Evolutionary conservation across 2,797 vertebrate genomes (phyloP).

Genomic region (Sitta carolinensis): DNA sequence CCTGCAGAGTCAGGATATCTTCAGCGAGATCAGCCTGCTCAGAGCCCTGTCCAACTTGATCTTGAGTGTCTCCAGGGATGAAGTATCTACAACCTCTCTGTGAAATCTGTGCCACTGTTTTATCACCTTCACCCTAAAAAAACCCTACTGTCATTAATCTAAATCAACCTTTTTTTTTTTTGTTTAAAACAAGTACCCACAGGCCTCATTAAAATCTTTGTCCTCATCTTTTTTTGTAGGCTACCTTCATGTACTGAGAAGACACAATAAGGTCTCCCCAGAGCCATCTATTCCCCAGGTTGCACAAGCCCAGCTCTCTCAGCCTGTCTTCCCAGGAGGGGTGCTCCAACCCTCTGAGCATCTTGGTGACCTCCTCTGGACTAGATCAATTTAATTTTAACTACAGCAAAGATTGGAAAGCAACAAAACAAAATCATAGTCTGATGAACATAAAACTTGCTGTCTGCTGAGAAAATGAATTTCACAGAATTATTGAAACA

Average conservation of each 20-base stretch:
- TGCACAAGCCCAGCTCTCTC: not conserved
- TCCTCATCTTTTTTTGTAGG: not conserved
- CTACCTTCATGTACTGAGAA: not conserved
- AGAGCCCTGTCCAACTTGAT: not conserved
- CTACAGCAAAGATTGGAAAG: not conserved
- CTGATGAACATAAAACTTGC: not conserved
- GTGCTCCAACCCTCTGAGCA: not conserved
- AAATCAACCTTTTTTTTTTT: accelerated
- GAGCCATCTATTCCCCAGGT: not conserved
- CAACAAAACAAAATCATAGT: not conserved
- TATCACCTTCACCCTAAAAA: not conserved
- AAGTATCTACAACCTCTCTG: not conserved
- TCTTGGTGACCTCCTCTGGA: not conserved
- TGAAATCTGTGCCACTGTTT: not conserved
- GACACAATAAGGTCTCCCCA: not conserved
- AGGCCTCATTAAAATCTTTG: not conserved
- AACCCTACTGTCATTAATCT: not conserved
- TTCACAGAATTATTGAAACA: not conserved
- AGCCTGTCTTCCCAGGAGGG: not conserved
- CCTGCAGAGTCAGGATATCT: not conserved
- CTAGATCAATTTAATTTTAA: not conserved
- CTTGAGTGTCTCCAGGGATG: too few relatives aligned
- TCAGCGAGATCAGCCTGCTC: not conserved
- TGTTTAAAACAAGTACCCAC: not conserved
- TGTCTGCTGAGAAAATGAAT: not conserved